These are phyloP conservation scores for Suricata suricatta DNA, from an alignment of 2,113 vertebrate species.

Conservation along the genomic window DNA sequence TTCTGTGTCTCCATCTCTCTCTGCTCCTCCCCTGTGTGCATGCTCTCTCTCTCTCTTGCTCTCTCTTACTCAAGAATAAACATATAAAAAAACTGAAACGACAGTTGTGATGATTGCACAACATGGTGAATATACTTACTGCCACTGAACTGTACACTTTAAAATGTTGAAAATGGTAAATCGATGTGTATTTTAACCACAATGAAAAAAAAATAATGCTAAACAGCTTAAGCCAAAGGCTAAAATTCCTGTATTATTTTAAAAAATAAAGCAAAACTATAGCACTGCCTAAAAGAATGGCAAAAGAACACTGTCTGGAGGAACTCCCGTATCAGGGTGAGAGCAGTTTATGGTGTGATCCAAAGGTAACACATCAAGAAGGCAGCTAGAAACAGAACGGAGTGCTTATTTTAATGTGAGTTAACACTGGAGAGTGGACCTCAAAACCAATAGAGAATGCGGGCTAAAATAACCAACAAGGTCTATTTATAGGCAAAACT, in stretches of 20 bases:
- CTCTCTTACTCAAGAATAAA: no score
- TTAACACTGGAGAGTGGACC: constrained; percentile 3
- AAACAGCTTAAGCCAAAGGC: background rate
- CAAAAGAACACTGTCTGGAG: constrained; percentile 17
- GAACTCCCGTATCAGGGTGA: background rate
- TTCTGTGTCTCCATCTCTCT: no score
- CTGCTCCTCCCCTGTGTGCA: no score
- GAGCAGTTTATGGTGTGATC: background rate
- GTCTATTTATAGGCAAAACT: constrained; percentile 54
- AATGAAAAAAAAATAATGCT: background rate
- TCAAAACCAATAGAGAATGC: constrained; percentile 41
- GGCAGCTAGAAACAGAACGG: background rate
- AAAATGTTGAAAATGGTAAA: background rate
- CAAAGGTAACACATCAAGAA: background rate
- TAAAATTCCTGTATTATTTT: constrained; percentile 20
- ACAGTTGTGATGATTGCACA: background rate
- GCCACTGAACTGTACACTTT: background rate
- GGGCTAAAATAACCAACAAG: constrained; percentile 11
- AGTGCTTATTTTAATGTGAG: background rate
- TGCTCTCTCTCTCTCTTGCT: no score
- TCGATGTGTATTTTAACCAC: background rate
- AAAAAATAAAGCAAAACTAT: constrained; percentile 42
- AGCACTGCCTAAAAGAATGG: background rate
- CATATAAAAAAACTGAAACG: no score
- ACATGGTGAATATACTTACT: background rate